Evolutionary conservation across 2,888 invertebrate genomes (phyloP).

Genomic region (Sturmia bella): DNA sequence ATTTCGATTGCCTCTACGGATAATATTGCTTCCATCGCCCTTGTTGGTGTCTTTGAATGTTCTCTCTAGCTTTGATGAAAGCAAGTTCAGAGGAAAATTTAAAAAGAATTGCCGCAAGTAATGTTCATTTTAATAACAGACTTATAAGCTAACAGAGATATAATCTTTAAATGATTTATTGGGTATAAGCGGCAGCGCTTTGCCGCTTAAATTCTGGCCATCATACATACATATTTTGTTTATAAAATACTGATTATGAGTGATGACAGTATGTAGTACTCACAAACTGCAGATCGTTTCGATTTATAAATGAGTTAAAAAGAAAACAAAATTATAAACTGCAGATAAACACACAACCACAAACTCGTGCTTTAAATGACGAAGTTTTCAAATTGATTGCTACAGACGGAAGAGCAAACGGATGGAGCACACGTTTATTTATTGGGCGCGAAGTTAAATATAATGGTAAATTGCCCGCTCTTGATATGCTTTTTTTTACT

Average conservation of each 20-base stretch:
- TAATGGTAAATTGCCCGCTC: slow-evolving; percentile 62
- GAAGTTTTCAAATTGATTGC: slow-evolving; percentile 44
- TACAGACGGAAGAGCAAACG: slow-evolving; percentile 33
- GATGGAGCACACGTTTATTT: slow-evolving; percentile 55
- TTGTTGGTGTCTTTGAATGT: too few species aligned
- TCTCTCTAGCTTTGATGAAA: too few species aligned
- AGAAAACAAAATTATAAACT: slow-evolving; percentile 27
- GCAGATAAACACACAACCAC: slow-evolving; percentile 24
- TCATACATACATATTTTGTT: neutral
- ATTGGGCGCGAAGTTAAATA: slow-evolving; percentile 67
- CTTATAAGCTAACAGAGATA: too few species aligned
- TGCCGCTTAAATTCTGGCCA: slow-evolving; percentile 12
- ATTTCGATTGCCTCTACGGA: too few species aligned
- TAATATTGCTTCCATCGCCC: too few species aligned
- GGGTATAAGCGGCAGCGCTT: neutral
- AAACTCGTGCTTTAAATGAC: slow-evolving; percentile 38
- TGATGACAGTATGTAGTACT: slow-evolving; percentile 44
- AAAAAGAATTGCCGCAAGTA: too few species aligned
- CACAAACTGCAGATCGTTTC: slow-evolving; percentile 40
- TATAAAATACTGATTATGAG: slow-evolving; percentile 48
- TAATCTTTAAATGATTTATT: too few species aligned
- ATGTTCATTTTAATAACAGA: too few species aligned
- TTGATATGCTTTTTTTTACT: slow-evolving; percentile 34
- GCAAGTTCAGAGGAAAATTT: too few species aligned
- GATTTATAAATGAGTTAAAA: slow-evolving; percentile 36